Evolutionary conservation across 1,140 invertebrate genomes (phyloP).

Genomic region (Ooceraea biroi): DNA sequence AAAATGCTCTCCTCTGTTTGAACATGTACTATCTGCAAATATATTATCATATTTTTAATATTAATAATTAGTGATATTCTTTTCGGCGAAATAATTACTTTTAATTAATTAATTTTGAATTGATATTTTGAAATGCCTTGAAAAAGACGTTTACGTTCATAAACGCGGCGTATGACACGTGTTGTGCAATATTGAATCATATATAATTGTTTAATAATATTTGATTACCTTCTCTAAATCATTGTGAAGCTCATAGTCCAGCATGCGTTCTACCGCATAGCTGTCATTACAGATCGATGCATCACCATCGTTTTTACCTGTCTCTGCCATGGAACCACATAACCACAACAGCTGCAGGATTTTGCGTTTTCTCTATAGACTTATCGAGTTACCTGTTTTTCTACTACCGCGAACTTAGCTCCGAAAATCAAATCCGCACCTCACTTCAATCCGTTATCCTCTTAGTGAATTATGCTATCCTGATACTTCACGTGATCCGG

Average conservation of each 20-base stretch:
- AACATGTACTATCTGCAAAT: slow-evolving; percentile 55
- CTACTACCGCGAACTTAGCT: no score
- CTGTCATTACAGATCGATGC: neutral
- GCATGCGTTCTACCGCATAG: neutral
- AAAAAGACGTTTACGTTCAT: neutral
- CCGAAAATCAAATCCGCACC: no score
- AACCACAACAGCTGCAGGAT: no score
- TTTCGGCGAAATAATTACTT: neutral
- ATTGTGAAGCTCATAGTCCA: neutral
- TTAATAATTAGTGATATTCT: neutral
- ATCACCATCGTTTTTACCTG: neutral
- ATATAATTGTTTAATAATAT: neutral
- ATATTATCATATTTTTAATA: neutral
- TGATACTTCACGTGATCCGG: no score
- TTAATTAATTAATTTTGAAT: neutral
- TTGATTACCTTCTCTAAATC: slow-evolving; percentile 33
- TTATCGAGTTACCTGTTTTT: no score
- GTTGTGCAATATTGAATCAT: neutral
- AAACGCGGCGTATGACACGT: no score
- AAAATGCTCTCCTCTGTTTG: slow-evolving; percentile 73
- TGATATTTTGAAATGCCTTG: neutral
- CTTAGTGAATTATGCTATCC: no score
- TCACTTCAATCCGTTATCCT: no score
- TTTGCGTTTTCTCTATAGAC: no score
- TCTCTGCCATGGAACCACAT: slow-evolving; percentile 4